Evolutionary conservation across 1,140 invertebrate species (phyloP), one percentile per base, ranked within the genome.

Genomic region (Lepidurus arcticus): DNA sequence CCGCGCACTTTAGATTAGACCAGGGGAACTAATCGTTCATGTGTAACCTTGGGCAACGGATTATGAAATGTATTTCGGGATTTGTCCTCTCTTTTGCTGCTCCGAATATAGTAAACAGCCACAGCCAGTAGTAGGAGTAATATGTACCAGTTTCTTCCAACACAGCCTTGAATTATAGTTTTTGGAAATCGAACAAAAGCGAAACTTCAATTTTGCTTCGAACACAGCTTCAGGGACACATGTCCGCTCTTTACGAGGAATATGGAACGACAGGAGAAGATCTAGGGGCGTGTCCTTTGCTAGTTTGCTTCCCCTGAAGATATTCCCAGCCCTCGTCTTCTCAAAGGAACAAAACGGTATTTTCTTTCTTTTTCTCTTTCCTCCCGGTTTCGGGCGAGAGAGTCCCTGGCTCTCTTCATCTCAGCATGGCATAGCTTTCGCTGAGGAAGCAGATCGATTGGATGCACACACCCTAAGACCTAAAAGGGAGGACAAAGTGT

Each of bases 401-500:
- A 42, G 44, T 43, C 74, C 44, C 13, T 75, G 13, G 74, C 26
- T 42, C 74, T 13, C 74, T 73, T 73, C 24, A n/a, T 73, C 24
- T 73, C 24, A n/a, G 16, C 5, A 8, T 74, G 74, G 43, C 16
- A 74, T 43, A 16, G 24, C 43, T 7, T 16, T 65, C 53, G 45
- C 53, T 65, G 53, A 65, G 21, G 53, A 13, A n/a, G 53, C 53
- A 65, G 53, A 65, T 65, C 53, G 53, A 65, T 65, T 13, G 8
- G 53, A 65, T 21, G 53, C 9, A 65, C 45, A 10, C 10, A 24
- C n/a, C 42, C 42, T 21, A 43, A 76, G 47, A 76, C 75, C 34
- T 45, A n/a, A 47, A n/a, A 76, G 24, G 13, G 7, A 47, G 21
- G 11, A 76, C 24, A 76, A 44, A 76, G 42, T 45, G 75, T 24